Conservation (phyloP, 1,140 invertebrate species). For the Pseudomyrmex cubaensis region DNA sequence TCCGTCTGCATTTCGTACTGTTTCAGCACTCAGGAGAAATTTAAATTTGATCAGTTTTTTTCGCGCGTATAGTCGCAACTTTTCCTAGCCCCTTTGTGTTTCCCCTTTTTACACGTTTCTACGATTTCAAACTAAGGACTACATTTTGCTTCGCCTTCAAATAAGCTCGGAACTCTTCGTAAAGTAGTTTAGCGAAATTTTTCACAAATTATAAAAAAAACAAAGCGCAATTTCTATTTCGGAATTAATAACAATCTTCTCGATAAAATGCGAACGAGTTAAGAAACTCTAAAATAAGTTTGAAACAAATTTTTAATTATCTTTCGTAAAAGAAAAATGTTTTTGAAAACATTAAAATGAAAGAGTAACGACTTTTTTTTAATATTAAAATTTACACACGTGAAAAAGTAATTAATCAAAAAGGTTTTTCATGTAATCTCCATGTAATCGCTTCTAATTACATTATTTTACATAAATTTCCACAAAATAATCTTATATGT, state of each 20-base stretch:
- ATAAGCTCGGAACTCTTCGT: neutral
- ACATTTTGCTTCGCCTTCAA: neutral
- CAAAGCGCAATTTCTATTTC: constrained; percentile 29
- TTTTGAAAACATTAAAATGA: neutral
- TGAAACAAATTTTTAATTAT: constrained; percentile 28
- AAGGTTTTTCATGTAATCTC: too few relatives aligned
- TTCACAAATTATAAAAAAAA: constrained; percentile 39
- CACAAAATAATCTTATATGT: too few relatives aligned
- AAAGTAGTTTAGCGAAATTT: constrained; percentile 43
- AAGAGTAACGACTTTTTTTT: neutral
- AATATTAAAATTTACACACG: too few relatives aligned
- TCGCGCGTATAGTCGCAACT: neutral
- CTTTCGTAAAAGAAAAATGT: constrained; percentile 16
- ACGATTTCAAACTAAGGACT: neutral
- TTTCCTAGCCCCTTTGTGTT: neutral
- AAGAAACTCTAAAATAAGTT: constrained; percentile 58
- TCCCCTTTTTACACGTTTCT: constrained; percentile 3
- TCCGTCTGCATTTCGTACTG: neutral
- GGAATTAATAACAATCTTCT: constrained; percentile 67
- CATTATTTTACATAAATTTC: too few relatives aligned
- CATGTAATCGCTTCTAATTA: too few relatives aligned
- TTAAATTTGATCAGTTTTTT: neutral
- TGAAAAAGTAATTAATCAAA: constrained; percentile 13
- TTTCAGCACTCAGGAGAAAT: neutral
- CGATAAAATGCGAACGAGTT: constrained; percentile 64